Percentiles rank a stretch among this genome's conserved stretches.
Evolutionary conservation across 1,140 invertebrate species (phyloP).

Genomic region (Thrips palmi): DNA sequence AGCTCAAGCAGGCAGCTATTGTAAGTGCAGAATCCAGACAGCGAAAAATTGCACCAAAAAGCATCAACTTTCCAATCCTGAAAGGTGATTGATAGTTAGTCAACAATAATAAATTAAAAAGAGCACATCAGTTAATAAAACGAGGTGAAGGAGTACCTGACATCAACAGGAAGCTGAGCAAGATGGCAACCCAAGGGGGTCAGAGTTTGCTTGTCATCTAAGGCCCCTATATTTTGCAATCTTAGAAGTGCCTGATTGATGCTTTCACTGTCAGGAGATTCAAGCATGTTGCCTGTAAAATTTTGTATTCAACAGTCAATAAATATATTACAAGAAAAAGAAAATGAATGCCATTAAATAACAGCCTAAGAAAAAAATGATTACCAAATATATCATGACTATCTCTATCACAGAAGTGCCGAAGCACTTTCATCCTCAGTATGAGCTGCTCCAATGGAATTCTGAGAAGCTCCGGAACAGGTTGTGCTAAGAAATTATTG

Average conservation of each 20-base stretch:
- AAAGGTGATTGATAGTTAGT: slow-evolving; percentile 18
- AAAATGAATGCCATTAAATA: neutral
- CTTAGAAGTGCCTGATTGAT: slow-evolving; percentile 58
- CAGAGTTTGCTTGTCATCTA: slow-evolving; percentile 57
- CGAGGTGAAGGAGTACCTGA: slow-evolving; percentile 24
- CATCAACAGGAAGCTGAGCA: slow-evolving; percentile 77
- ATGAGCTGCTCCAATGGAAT: slow-evolving; percentile 73
- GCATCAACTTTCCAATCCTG: slow-evolving; percentile 70
- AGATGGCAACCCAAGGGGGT: slow-evolving; percentile 81
- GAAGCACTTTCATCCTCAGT: slow-evolving; percentile 71
- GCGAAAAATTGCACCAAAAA: slow-evolving; percentile 81
- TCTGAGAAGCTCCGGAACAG: slow-evolving; percentile 67
- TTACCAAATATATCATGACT: slow-evolving; percentile 44
- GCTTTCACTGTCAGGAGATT: slow-evolving; percentile 59
- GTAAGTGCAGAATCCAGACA: slow-evolving; percentile 87
- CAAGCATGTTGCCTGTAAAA: slow-evolving; percentile 39
- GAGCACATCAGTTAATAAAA: too few relatives aligned
- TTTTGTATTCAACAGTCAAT: neutral
- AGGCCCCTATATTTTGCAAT: slow-evolving; percentile 67
- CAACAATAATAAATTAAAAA: slow-evolving; percentile 8
- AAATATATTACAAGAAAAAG: neutral
- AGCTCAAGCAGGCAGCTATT: slow-evolving; percentile 74
- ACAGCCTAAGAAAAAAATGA: slow-evolving; percentile 11
- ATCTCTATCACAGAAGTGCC: slow-evolving; percentile 40
- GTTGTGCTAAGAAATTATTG: slow-evolving; percentile 41